These are phyloP conservation scores for Littorina saxatilis DNA, from an alignment of 1,140 invertebrate genomes.

Conservation along the genomic window DNA sequence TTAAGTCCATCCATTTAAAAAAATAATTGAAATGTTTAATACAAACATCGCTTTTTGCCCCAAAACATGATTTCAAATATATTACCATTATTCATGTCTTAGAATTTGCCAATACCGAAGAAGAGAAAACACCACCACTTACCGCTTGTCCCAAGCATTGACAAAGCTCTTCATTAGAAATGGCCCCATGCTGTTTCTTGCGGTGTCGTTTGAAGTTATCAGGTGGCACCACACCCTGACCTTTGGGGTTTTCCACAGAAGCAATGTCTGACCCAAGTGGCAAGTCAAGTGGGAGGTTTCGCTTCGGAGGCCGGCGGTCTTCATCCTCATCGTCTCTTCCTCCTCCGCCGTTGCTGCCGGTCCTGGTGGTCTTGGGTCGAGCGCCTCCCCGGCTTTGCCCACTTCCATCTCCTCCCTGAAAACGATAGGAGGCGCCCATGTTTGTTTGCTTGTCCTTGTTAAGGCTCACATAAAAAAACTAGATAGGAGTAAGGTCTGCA, in stretches of 20 bases:
- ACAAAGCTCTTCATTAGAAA: conserved; percentile 25
- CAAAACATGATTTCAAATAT: too few species aligned
- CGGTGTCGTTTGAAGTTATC: conserved; percentile 20
- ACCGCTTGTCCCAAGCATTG: conserved; percentile 35
- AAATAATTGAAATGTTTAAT: too few species aligned
- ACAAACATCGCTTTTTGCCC: too few species aligned
- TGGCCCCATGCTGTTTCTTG: conserved; percentile 33
- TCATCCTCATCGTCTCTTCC: conserved; percentile 6
- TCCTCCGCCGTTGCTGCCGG: neutral
- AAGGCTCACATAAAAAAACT: too few species aligned
- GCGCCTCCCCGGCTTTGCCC: neutral
- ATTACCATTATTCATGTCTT: too few species aligned
- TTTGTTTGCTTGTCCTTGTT: too few species aligned
- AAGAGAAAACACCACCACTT: neutral
- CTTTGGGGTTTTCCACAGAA: neutral
- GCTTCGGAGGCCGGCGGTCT: neutral
- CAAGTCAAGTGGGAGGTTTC: neutral
- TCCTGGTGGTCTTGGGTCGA: neutral
- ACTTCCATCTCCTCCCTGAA: conserved; percentile 14
- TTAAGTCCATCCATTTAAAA: too few species aligned
- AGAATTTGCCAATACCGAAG: too few species aligned
- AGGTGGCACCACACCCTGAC: neutral
- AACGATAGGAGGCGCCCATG: neutral
- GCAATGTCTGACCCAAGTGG: neutral
- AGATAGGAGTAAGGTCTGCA: neutral